Percentiles rank a stretch among this genome's conserved stretches.
phyloP scores from a whole-genome alignment of 2,888 invertebrate genomes.

The Gastrophysa polygoni region DNA sequence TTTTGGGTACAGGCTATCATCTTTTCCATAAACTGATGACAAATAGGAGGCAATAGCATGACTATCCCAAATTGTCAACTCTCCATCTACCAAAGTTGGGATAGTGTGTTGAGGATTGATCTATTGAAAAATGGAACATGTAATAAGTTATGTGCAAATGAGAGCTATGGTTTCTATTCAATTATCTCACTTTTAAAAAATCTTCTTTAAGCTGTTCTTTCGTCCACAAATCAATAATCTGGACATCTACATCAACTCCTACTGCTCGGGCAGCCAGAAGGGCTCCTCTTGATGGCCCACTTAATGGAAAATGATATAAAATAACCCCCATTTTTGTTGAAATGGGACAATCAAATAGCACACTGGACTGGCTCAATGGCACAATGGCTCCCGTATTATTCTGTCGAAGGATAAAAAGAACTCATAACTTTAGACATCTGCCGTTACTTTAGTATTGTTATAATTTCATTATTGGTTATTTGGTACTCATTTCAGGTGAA shows the following conservation, averaged over 20 bases:
- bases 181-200: constrained; percentile 56
- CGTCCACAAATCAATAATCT: constrained; percentile 63
- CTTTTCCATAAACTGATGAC: constrained; percentile 66
- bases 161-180: too few relatives aligned
- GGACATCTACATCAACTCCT: constrained; percentile 61
- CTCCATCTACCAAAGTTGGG: constrained; percentile 72
- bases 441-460: too few relatives aligned
- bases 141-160: too few relatives aligned
- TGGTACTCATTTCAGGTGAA: too few relatives aligned
- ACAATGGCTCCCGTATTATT: too few relatives aligned
- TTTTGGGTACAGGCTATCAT: constrained; percentile 66
- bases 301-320: constrained; percentile 67
- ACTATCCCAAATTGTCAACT: constrained; percentile 71
- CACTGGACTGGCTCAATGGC: too few relatives aligned
- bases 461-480: too few relatives aligned
- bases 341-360: neutral
- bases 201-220: constrained; percentile 66
- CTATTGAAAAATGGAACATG: constrained; percentile 51
- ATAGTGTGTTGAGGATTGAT: constrained; percentile 72
- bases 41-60: constrained; percentile 70
- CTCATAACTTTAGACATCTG: too few relatives aligned
- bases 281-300: constrained; percentile 68
- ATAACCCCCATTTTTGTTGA: constrained; percentile 54
- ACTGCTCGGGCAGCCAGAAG: constrained; percentile 65
- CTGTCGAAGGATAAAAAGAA: too few relatives aligned